Evolutionary conservation across 2,797 vertebrate genomes (phyloP).

Genomic region (Chrysolophus pictus): DNA sequence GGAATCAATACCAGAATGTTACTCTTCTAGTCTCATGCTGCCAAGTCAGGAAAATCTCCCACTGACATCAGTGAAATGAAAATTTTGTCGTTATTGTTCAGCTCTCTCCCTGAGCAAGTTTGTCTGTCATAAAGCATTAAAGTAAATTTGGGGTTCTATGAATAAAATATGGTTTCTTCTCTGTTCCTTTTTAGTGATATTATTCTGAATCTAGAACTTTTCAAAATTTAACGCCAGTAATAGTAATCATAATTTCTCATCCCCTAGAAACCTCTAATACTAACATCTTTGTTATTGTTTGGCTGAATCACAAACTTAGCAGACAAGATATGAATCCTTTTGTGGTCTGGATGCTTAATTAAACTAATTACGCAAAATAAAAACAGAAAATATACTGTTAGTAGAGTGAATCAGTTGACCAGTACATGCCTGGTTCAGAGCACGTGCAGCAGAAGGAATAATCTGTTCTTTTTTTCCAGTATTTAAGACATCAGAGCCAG

Average conservation of each 20-base stretch:
- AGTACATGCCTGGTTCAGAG: neutral
- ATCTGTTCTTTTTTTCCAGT: neutral
- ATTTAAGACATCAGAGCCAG: neutral
- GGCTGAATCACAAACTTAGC: neutral
- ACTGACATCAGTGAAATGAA: neutral
- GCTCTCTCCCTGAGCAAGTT: neutral
- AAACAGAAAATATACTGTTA: fast-evolving
- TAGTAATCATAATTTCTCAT: neutral
- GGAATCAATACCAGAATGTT: neutral
- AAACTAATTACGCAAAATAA: neutral
- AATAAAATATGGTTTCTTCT: neutral
- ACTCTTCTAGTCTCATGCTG: neutral
- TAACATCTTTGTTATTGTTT: slow-evolving; percentile 17
- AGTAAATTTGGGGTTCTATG: neutral
- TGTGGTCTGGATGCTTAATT: neutral
- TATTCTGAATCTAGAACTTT: neutral
- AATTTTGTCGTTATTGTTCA: neutral
- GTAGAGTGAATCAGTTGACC: neutral
- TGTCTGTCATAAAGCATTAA: neutral
- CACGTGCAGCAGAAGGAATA: neutral
- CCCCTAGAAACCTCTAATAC: neutral
- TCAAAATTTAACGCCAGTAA: neutral
- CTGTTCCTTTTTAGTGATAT: neutral
- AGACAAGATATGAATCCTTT: neutral
- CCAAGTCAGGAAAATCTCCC: neutral